Evolutionary conservation across 2,113 vertebrate species (phyloP).

Genomic region (Onychostoma macrolepis): DNA sequence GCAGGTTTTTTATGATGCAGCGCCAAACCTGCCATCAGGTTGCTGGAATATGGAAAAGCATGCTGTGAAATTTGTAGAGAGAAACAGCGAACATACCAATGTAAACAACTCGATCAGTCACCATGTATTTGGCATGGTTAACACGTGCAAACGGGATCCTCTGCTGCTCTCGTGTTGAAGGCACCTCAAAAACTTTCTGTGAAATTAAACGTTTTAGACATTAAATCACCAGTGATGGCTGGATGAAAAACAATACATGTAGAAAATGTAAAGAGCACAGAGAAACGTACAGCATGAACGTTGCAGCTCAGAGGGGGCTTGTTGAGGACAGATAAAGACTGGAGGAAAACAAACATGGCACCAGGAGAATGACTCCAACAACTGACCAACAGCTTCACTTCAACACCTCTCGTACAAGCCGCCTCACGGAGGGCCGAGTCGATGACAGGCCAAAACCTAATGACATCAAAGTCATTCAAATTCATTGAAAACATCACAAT

Average conservation of each 20-base stretch:
- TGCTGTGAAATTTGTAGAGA: constrained; percentile 13
- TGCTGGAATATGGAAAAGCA: not conserved
- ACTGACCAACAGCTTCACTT: constrained; percentile 79
- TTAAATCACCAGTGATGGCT: not conserved
- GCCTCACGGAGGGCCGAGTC: constrained; percentile 74
- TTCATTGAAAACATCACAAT: not conserved
- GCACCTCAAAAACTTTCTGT: constrained; percentile 81
- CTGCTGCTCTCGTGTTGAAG: constrained; percentile 68
- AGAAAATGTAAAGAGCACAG: not conserved
- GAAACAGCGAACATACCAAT: constrained; percentile 70
- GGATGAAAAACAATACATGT: not conserved
- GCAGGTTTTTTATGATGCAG: not conserved
- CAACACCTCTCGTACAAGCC: constrained; percentile 72
- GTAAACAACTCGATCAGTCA: constrained; percentile 81
- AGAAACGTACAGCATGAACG: constrained; percentile 72
- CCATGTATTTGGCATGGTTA: constrained; percentile 87
- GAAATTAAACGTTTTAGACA: not conserved
- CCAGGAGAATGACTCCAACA: constrained; percentile 78
- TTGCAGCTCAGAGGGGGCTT: constrained; percentile 67
- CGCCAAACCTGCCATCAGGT: constrained; percentile 1
- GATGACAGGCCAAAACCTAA: constrained; percentile 81
- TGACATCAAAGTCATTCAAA: not conserved
- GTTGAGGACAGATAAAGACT: constrained; percentile 75
- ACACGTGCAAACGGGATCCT: constrained; percentile 79
- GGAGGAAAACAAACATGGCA: constrained; percentile 80